These are phyloP conservation scores for Acipenser ruthenus DNA, from an alignment of 2,797 vertebrate genomes.

Conservation along the genomic window DNA sequence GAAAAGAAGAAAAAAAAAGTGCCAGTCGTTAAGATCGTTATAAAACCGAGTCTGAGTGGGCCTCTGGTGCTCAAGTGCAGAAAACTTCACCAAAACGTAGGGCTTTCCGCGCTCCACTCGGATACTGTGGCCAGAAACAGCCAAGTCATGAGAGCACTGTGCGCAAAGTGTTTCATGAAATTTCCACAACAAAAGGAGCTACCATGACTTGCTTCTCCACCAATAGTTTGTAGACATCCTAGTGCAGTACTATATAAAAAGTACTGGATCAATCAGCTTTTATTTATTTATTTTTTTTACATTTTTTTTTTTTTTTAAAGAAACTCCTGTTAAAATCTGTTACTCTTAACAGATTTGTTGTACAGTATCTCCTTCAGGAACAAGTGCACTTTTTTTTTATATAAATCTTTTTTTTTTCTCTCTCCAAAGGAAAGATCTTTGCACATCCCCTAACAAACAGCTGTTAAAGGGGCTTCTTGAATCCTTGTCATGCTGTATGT, in stretches of 20 bases:
- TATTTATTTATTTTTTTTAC: constrained; percentile 21
- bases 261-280: constrained; percentile 42
- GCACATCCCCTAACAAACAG: constrained; percentile 51
- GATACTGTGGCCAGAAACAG: constrained; percentile 9
- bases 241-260: constrained; percentile 22
- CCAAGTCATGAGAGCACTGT: not conserved
- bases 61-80: constrained; percentile 23
- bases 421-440: constrained; percentile 41
- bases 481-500: constrained; percentile 34
- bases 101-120: constrained; percentile 15
- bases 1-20: constrained; percentile 24
- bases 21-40: constrained; percentile 30
- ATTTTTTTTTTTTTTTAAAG: constrained; percentile 8
- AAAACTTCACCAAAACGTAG: constrained; percentile 17
- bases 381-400: constrained; percentile 29
- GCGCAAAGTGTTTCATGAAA: constrained; percentile 13
- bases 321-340: constrained; percentile 6
- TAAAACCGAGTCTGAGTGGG: constrained; percentile 18
- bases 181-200: constrained; percentile 20
- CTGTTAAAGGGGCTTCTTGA: constrained; percentile 40
- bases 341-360: constrained; percentile 5
- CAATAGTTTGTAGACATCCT: constrained; percentile 23
- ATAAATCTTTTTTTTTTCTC: not conserved
- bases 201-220: constrained; percentile 19
- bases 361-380: constrained; percentile 17